Evolutionary conservation across 2,888 invertebrate genomes (phyloP), one percentile per base, ranked within the genome.

Genomic region (Lochmaea capreae): DNA sequence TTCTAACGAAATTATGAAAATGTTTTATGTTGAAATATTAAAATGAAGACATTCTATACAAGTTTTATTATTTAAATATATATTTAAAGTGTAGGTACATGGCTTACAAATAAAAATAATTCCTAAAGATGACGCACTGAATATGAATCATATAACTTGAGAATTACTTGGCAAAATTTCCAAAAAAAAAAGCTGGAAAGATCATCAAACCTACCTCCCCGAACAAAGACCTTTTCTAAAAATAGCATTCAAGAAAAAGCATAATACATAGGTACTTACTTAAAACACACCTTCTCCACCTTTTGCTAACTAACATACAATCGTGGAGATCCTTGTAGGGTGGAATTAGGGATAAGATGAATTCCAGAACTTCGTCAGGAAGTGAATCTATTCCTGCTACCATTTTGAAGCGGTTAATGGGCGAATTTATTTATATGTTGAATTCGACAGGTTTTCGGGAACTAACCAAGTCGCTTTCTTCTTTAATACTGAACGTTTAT

Each of bases 341-440:
- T 71, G 96, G 95, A 79, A 98, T 88, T 85, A 96, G 91, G 79
- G 94, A 92, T 78, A 98, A 90, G 85, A 98, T 96, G 85, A 95
- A 96, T 88, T 97, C 97, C 80, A 98, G 88, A 72, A 98, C 93
- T 90, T 98, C 97, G 86, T 97, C 96, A 58, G 98, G 98, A 78
- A 98, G 88, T 86, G 94, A 93, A 84, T 94, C 92, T 69, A 91
- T 89, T 14, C 82, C 82, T 75, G 69, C 77, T 74, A 76, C 77
- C 33, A 49, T 67, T 67, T 33, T 26, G 12, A 65, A 65, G 54
- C 49, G n/a, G 14, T 49, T 54, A 16, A 54, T 18, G 0, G 18
- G 54, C 16, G 18, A 54, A 6, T 54, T 54, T 54, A 18, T 54
- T 54, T 54, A 54, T 54, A 10, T 54, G 54, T 16, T 54, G 5